Percentiles rank a stretch among this genome's conserved stretches.
Evolutionary conservation across 2,888 invertebrate species (phyloP).

Genomic region (Congeria kusceri): DNA sequence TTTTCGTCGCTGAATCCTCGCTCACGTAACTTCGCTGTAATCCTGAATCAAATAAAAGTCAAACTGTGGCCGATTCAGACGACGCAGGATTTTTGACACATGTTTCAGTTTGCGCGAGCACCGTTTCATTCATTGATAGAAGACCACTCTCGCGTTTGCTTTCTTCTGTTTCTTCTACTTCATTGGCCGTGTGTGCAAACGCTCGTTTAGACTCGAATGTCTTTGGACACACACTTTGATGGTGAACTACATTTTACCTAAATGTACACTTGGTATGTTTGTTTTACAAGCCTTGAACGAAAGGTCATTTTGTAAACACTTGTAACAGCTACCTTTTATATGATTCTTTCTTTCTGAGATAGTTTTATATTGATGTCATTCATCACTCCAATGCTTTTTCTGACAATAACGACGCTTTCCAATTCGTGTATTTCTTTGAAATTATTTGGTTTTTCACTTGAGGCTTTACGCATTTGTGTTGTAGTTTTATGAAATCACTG

Average conservation of each 20-base stretch:
- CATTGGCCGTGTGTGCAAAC: neutral
- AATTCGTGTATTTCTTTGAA: too few species aligned
- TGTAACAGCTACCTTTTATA: constrained; percentile 28
- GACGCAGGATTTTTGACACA: constrained; percentile 16
- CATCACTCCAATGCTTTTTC: constrained; percentile 35
- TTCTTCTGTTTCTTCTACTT: neutral
- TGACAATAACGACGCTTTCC: constrained; percentile 14
- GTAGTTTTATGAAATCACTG: too few species aligned
- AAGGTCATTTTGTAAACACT: constrained; percentile 20
- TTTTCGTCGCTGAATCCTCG: neutral
- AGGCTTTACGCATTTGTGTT: neutral
- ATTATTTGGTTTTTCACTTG: neutral
- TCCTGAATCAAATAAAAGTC: neutral
- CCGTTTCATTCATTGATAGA: constrained; percentile 28
- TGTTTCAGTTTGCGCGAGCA: constrained; percentile 37
- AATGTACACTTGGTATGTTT: constrained; percentile 27
- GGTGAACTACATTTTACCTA: constrained; percentile 29
- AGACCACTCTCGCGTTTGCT: constrained; percentile 19
- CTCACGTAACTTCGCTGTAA: neutral
- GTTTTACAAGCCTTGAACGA: constrained; percentile 16
- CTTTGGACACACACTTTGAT: constrained; percentile 32
- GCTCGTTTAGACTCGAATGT: constrained; percentile 7
- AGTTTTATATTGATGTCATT: constrained; percentile 27
- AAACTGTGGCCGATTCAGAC: neutral
- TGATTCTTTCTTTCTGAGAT: constrained; percentile 18